Evolutionary conservation across 2,797 vertebrate genomes (phyloP).

Genomic region (Sebastes hopkinsi): DNA sequence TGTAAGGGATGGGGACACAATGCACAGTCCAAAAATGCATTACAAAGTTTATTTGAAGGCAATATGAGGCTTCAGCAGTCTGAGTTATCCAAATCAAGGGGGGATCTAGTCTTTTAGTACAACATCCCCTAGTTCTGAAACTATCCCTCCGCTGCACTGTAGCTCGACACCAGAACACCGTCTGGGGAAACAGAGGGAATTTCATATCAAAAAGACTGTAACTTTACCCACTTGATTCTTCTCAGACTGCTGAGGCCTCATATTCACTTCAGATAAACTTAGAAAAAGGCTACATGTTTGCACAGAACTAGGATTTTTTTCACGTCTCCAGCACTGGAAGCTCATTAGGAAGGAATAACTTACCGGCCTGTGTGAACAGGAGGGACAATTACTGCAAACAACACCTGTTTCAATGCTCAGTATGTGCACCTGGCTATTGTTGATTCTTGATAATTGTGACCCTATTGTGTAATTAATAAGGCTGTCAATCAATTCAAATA

Average conservation of each 20-base stretch:
- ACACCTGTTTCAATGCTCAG: not conserved
- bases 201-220: not conserved
- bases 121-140: not conserved
- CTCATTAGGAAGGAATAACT: slow-evolving; percentile 5
- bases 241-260: not conserved
- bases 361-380: not conserved
- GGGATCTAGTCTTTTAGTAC: not conserved
- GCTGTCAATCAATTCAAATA: too few species aligned
- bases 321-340: not conserved
- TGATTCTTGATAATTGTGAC: not conserved
- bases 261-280: not conserved
- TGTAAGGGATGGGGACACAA: not conserved
- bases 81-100: slow-evolving; percentile 3
- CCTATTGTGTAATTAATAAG: not conserved
- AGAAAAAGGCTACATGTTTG: not conserved
- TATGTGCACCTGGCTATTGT: not conserved
- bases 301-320: not conserved
- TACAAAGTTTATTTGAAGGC: not conserved
- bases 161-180: not conserved
- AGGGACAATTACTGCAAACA: not conserved
- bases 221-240: not conserved
- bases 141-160: not conserved
- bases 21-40: not conserved
- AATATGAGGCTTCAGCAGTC: not conserved
- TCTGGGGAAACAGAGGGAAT: not conserved